These are phyloP conservation scores for Caerostris extrusa DNA, from an alignment of 1,140 invertebrate genomes.

Conservation along the genomic window DNA sequence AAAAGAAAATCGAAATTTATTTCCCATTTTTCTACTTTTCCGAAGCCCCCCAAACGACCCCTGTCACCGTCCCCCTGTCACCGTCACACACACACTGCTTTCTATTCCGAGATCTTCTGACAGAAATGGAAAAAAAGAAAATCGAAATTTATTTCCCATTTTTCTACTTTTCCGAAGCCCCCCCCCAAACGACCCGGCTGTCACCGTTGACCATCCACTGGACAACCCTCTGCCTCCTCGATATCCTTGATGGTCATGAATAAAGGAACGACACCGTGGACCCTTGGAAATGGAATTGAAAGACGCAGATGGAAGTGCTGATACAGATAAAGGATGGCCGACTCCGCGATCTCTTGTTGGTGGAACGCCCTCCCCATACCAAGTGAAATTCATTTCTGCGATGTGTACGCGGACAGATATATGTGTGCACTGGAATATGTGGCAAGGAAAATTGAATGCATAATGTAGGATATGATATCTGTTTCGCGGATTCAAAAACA, in stretches of 20 bases:
- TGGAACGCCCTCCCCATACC: no score
- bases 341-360: neutral
- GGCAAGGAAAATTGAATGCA: neutral
- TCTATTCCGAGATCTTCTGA: neutral
- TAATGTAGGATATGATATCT: neutral
- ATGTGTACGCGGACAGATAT: neutral
- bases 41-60: neutral
- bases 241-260: neutral
- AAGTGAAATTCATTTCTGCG: no score
- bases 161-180: neutral
- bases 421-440: neutral
- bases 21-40: constrained; percentile 17
- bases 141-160: constrained; percentile 42
- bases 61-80: no score
- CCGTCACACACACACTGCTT: neutral
- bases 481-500: neutral
- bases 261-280: neutral
- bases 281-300: neutral
- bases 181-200: neutral
- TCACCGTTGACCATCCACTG: neutral
- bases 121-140: constrained; percentile 28
- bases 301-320: neutral
- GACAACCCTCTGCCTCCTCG: neutral
- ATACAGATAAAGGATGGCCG: neutral
- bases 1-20: constrained; percentile 35